Base-by-base conservation (phyloP, 2,797 vertebrate genomes). In the Hapalemur alaotrensis region DNA sequence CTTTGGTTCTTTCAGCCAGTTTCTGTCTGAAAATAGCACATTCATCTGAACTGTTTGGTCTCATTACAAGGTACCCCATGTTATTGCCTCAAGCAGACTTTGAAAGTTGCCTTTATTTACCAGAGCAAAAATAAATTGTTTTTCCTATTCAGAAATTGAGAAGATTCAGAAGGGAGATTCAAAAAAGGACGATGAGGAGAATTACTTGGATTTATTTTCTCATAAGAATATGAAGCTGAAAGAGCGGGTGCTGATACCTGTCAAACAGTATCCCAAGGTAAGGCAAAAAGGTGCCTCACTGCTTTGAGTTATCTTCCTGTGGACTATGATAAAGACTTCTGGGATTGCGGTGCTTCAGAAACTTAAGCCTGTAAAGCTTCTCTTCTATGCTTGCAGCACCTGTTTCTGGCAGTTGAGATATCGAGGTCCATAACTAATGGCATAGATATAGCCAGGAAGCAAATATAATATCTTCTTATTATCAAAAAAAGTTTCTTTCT, bases 141-240 rank as follows among this genome's bases (percentile, higher is more conserved):
- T 98, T 87, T 97, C 91, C 97, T 95, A 10, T 91, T 95, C 98
- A 99, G 99, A 99, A 98, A 99, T 99, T 52, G 99, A 99, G 80
- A 99, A 99, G 98, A 99, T 99, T 97, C 99, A 99, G 98, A 99
- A 99, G 96, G 99, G 99, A 0, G 99, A 99, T 76, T 95, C 98
- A 5, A 99, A 99, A 98, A 99, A 99, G 93, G 99, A 99, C 0
- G 99, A 99, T 41, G 98, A 99, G 2, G 99, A 99, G 93, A 99
- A 99, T 0, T 99, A 99, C 94, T 98, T 99, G 98, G 99, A 99
- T 98, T 99, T 99, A 52, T 99, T 99, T 98, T 99, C 99, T 35
- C 99, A 99, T 91, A 99, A 99, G 98, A 99, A 99, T 25, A 99
- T 99, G 93, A 99, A 99, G 70, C 99, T 99, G 95, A 99, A 99